Base-by-base conservation (phyloP, 2,888 invertebrate species). In the Listrodromus nycthemerus region DNA sequence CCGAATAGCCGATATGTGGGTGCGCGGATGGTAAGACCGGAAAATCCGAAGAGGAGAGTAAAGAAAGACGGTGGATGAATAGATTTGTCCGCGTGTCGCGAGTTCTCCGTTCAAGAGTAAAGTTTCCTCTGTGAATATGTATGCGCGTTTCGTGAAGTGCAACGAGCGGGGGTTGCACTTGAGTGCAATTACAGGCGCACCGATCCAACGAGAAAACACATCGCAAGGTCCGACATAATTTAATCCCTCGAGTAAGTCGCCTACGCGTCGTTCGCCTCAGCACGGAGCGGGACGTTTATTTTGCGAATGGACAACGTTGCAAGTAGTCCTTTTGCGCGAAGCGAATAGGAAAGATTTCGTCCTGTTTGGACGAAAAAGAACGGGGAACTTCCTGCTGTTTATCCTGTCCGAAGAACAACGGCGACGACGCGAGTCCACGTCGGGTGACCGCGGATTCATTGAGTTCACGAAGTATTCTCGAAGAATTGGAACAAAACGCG, bases 141-240 rank as follows among this genome's bases (percentile, higher is more conserved):
- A 30, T 76, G 37, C 13, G 10, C 58, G 70, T 65, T 74, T 58
- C 69, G 70, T 65, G 27, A 30, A 61, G 24, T 67, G 74, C 63
- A 77, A 52, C 67, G 80, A 76, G 69, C 77, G 84, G 77, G 80
- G 84, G 84, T 77, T 80, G 84, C 84, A 84, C 84, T 84, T 81
- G 80, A 84, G 84, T 78, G 84, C 84, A 84, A 78, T 81, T 84
- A 84, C 80, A 84, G 84, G 84, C 84, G 84, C 65, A 75, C 65
- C 33, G 75, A 74, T 80, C 52, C 70, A n/a, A 74, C 86, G 85
- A 75, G 79, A 79, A 79, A 79, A 89, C 88, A 88, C 84, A 78
- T 76, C 88, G 84, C 86, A 86, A 87, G 87, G 84, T 86, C 88
- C 89, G 84, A 86, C 89, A 88, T 89, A 89, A 89, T 88, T 89